These are phyloP conservation scores for Stomorhina lunata DNA, from an alignment of 2,888 invertebrate species.

Conservation along the genomic window DNA sequence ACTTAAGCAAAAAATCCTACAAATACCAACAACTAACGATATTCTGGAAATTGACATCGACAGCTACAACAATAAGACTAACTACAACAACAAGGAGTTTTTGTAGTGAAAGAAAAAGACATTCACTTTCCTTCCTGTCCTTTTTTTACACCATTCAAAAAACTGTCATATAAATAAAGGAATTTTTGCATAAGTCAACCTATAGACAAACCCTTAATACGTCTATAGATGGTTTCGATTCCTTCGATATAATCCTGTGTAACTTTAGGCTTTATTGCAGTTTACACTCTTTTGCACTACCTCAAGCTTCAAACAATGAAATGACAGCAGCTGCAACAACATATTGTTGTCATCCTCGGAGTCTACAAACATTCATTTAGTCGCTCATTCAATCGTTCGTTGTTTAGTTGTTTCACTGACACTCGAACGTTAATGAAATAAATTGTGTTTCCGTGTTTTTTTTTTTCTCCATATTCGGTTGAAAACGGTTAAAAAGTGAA, in stretches of 20 bases:
- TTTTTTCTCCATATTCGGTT: slow-evolving; percentile 8
- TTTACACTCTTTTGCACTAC: slow-evolving; percentile 52
- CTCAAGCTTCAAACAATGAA: slow-evolving; percentile 20
- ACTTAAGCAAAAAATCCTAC: slow-evolving; percentile 13
- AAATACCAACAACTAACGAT: background rate
- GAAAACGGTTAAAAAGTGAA: too few species aligned
- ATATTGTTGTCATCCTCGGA: background rate
- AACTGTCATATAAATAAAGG: slow-evolving; percentile 19
- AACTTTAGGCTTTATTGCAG: slow-evolving; percentile 60
- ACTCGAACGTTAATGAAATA: background rate
- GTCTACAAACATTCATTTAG: slow-evolving; percentile 9
- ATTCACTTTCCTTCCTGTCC: slow-evolving; percentile 30
- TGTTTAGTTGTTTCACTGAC: slow-evolving; percentile 29
- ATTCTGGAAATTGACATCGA: slow-evolving; percentile 21
- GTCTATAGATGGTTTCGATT: background rate
- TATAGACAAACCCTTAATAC: slow-evolving; percentile 9
- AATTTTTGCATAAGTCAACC: background rate
- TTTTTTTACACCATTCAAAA: slow-evolving; percentile 14
- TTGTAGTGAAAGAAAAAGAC: slow-evolving; percentile 2
- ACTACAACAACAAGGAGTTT: slow-evolving; percentile 3
- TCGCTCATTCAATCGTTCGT: background rate
- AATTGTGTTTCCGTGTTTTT: background rate
- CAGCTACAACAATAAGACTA: background rate
- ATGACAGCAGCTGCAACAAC: slow-evolving; percentile 12
- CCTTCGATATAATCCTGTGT: background rate